These are phyloP conservation scores for Triplophysa yarkandensis DNA, from an alignment of 2,797 vertebrate species.

Conservation along the genomic window DNA sequence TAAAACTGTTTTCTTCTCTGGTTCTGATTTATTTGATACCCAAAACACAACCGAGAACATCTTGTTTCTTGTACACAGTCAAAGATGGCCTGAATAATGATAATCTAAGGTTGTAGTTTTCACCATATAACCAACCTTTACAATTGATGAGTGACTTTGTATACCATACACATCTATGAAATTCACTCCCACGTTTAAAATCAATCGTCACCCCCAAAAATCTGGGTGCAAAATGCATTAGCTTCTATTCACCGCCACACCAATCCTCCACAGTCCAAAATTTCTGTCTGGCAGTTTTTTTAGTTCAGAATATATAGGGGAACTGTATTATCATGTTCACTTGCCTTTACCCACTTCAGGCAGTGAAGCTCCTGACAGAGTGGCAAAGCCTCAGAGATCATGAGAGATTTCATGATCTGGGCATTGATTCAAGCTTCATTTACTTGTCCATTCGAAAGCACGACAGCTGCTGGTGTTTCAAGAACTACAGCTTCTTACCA, in stretches of 20 bases:
- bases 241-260: neutral
- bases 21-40: too few relatives aligned
- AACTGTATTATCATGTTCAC: neutral
- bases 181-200: neutral
- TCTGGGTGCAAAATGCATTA: neutral
- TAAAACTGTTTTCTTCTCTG: too few relatives aligned
- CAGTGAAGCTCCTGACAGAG: neutral
- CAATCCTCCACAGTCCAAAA: neutral
- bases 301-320: neutral
- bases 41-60: too few relatives aligned
- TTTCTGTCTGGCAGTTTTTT: neutral
- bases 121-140: neutral
- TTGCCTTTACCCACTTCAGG: neutral
- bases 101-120: neutral
- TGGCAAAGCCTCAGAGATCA: neutral
- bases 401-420: neutral
- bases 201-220: neutral
- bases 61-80: too few relatives aligned
- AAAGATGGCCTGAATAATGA: neutral
- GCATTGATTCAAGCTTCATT: constrained; percentile 4
- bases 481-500: neutral
- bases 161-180: neutral
- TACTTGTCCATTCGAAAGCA: neutral
- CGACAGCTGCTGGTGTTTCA: neutral
- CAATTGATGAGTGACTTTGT: neutral